Evolutionary conservation across 1,140 invertebrate genomes (phyloP), one percentile per base, ranked within the genome.

Genomic region (Drosophila lowei): DNA sequence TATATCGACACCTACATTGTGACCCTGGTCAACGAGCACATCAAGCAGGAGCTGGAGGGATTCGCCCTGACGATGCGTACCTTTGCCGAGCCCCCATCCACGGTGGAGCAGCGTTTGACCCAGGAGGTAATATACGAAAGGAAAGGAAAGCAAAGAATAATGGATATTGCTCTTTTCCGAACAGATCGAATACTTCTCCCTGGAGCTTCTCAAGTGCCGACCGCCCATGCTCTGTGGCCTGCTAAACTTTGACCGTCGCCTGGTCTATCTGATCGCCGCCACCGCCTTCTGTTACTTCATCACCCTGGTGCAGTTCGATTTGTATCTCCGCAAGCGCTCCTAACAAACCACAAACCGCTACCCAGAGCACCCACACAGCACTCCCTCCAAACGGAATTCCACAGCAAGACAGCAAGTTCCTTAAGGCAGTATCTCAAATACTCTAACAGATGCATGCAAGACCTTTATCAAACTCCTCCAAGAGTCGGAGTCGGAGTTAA

Each of bases 291-390:
- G 78, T 15, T 89, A 90, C 16, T 90, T 90, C 47, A 90, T 90
- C 34, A 90, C 89, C 1, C 70, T 90, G n/a, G 89, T 90, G 6
- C 89, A 90, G 44, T 90, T 90, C 21, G 89, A 90, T 65, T 34
- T 90, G 0, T 84, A 85, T 63, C 34, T 90, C 18, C 73, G 77
- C 9, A 81, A 55, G 21, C 16, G 18, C 16, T 61, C 49, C 21
- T 47, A 28, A 5, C 23, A 5, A 25, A 0, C 23, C 23, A 25
- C 5, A 25, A 15, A 8, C 28, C 28, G 2, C 28, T n/a, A 28
- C 28, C 28, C 28, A 30, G 15, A 16, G 4, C 8, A 38, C 3
- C 8, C 30, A 34, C 3, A 34, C 28, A 28, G 28, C 28, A 30
- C 28, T 30, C 28, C 28, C 28, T 23, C 28, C 5, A 30, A 23